Evolutionary conservation across 2,888 invertebrate species (phyloP), one percentile per base, ranked within the genome.

Genomic region (Leucoptera coffeella): DNA sequence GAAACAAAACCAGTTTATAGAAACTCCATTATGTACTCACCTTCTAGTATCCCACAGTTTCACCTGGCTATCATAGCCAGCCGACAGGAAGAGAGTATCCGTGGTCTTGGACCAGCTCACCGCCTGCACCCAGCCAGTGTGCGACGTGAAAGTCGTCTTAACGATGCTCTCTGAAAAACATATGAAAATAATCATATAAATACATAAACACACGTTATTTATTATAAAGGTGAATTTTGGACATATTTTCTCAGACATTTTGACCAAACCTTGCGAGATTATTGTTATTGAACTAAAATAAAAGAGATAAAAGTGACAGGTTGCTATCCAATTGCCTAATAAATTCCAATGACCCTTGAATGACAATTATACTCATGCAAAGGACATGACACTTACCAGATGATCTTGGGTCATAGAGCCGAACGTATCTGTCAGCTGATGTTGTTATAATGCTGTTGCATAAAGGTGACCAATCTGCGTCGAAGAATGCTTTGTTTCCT

Each of bases 31-130:
- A n/a, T n/a, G 27, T 15, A 37, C 43, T 37, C 45, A 87, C 87
- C 87, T 92, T 50, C 95, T 77, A 4, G 83, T 82, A 57, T 99
- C 97, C 99, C 99, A 99, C 25, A 97, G 69, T 60, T 97, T 97
- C 31, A 94, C 81, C 32, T 84, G 73, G 36, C 83, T 80, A 47
- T 99, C 97, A 46, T 94, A 92, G 1, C 91, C 85, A 2, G 91
- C 94, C 1, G 95, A 95, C 12, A 96, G 74, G 53, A 99, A 97
- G 9, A 90, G 69, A 39, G 89, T 76, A 41, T 89, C 85, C 32
- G 85, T 75, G 0, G 78, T 79, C 12, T 74, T 80, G 0, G 92
- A 91, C 97, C 97, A 97, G 35, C 78, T 73, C 1, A 96, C 90
- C 1, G 84, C 75, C 38, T 90, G 86, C 10, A 97, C 88, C 96